These are phyloP conservation scores for Gymnocypris eckloni DNA, from an alignment of 2,797 vertebrate species.

Conservation along the genomic window DNA sequence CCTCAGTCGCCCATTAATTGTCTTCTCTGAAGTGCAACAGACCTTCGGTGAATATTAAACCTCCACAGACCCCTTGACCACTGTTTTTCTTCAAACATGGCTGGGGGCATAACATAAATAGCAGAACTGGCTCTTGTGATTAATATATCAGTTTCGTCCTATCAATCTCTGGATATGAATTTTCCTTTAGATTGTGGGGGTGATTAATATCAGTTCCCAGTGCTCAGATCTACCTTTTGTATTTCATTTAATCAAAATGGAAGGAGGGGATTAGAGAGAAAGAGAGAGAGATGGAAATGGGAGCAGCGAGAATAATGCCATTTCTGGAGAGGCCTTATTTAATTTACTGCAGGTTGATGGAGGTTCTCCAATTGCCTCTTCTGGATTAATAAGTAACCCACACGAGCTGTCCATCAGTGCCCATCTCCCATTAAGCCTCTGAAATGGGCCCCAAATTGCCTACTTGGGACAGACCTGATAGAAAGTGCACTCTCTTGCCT, in stretches of 20 bases:
- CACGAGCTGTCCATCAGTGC: slow-evolving; percentile 84
- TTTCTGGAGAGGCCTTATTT: slow-evolving; percentile 84
- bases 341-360: slow-evolving; percentile 85
- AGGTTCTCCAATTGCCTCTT: slow-evolving; percentile 84
- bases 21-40: slow-evolving; percentile 41
- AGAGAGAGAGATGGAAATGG: slow-evolving; percentile 40
- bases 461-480: slow-evolving; percentile 76
- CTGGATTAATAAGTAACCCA: slow-evolving; percentile 86
- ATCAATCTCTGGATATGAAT: slow-evolving; percentile 58
- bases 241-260: slow-evolving; percentile 75
- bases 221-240: slow-evolving; percentile 70
- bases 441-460: slow-evolving; percentile 81
- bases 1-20: slow-evolving; percentile 34
- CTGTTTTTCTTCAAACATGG: slow-evolving; percentile 42
- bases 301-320: slow-evolving; percentile 77
- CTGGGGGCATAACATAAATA: slow-evolving; percentile 38
- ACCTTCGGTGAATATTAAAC: slow-evolving; percentile 38
- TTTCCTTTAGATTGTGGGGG: slow-evolving; percentile 46
- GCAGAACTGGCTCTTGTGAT: slow-evolving; percentile 38
- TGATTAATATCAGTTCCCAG: slow-evolving; percentile 73
- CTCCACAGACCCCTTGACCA: slow-evolving; percentile 24
- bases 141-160: slow-evolving; percentile 49
- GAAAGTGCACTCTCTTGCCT: slow-evolving; percentile 73
- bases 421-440: slow-evolving; percentile 83
- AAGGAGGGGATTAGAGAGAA: slow-evolving; percentile 65